Evolutionary conservation across 2,888 invertebrate species (phyloP), one percentile per base, ranked within the genome.

Genomic region (Lottia scabra): DNA sequence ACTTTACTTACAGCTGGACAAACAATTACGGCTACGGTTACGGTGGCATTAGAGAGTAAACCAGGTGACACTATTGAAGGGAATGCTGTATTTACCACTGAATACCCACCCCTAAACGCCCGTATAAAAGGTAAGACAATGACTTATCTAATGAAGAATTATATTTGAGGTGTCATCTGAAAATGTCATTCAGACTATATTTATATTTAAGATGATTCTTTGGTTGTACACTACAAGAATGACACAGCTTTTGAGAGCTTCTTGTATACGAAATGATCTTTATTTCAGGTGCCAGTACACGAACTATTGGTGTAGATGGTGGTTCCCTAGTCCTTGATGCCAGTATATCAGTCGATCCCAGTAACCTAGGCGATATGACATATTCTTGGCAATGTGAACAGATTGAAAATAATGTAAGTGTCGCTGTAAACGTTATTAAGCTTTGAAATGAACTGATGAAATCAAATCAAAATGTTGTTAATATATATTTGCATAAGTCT

Each of bases 21-120:
- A 56, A 75, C 72, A 16, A 62, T 72, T 27, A 67, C 68, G 8
- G 75, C 75, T 38, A 75, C 72, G 8, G 72, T 72, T 44, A n/a
- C 48, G 13, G 75, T 72, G 13, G 63, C 72, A 23, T 62, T 75
- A 48, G 62, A 23, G 27, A 63, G 66, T 65, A 44, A 69, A 38
- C 30, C 63, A 12, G 46, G 44, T 16, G 56, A 23, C 4, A 48
- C 27, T 13, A 68, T 38, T 19, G 43, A 62, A 30, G 75, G 69
- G 6, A 67, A 26, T 10, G 48, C 70, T 38, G 19, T 48, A 15
- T 67, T 75, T 48, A 72, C 67, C 16, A 75, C 75, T n/a, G 27
- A 46, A 10, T 69, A 69, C 23, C 65, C 70, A 3, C 26, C 19
- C 0, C 70, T 75, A n/a, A 46, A 67, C 8, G 72, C 72, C 13